Evolutionary conservation across 1,140 invertebrate genomes (phyloP).

Genomic region (Zophobas morio): DNA sequence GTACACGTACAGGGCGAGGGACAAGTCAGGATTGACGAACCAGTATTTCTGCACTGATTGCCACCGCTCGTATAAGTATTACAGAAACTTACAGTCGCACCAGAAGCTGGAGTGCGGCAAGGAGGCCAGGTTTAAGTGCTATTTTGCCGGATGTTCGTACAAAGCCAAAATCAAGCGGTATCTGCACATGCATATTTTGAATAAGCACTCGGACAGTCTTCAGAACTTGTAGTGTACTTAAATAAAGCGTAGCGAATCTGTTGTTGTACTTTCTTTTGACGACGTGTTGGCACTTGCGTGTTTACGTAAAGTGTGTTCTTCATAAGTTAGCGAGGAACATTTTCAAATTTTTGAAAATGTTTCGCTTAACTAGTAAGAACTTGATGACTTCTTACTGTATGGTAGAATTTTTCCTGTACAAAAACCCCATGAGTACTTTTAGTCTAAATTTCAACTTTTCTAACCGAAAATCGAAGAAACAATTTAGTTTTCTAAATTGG

Average conservation of each 20-base stretch:
- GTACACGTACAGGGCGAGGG: conserved; percentile 6
- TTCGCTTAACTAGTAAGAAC: no score
- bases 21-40: conserved; percentile 22
- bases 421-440: no score
- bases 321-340: no score
- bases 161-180: conserved; percentile 65
- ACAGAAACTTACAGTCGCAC: conserved; percentile 64
- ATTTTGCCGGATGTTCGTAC: conserved; percentile 67
- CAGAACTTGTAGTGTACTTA: conserved; percentile 7
- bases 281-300: background rate
- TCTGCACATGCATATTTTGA: conserved; percentile 41
- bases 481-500: background rate
- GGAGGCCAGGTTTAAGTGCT: conserved; percentile 69
- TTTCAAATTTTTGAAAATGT: no score
- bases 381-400: no score
- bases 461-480: background rate
- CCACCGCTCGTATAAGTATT: conserved; percentile 31
- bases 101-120: conserved; percentile 76
- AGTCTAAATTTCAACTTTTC: no score
- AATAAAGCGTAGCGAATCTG: no score
- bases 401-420: no score
- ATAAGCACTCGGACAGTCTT: conserved; percentile 20
- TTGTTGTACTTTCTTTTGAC: no score
- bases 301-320: background rate
- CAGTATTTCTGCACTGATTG: conserved; percentile 15